Evolutionary conservation across 1,140 invertebrate genomes (phyloP).

Genomic region (Carposina sasakii): DNA sequence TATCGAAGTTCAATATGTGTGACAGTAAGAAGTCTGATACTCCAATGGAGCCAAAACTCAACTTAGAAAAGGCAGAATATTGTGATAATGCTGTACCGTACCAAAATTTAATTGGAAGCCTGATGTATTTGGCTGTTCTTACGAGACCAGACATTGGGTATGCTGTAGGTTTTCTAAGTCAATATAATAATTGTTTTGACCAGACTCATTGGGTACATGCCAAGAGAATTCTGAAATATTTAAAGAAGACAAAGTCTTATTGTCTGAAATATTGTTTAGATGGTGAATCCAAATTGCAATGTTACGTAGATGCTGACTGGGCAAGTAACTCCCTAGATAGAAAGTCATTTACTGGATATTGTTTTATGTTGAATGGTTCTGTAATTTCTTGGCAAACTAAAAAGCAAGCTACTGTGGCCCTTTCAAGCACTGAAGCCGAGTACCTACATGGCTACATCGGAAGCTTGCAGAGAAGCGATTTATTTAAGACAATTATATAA

Average conservation of each 20-base stretch:
- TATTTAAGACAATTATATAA: conserved; percentile 1
- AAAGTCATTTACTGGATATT: conserved; percentile 52
- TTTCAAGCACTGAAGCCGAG: conserved; percentile 10
- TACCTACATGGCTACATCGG: not conserved
- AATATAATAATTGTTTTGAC: conserved; percentile 51
- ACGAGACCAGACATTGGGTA: conserved; percentile 67
- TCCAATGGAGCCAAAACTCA: conserved; percentile 35
- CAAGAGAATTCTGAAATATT: conserved; percentile 60
- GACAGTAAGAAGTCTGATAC: conserved; percentile 34
- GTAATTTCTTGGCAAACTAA: conserved; percentile 29
- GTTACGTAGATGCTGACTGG: conserved; percentile 61
- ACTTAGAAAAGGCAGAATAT: conserved; percentile 21
- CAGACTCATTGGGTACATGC: conserved; percentile 50
- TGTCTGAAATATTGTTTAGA: conserved; percentile 23
- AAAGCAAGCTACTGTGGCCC: conserved; percentile 19
- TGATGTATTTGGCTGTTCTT: conserved; percentile 58
- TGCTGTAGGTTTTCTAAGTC: conserved; percentile 55
- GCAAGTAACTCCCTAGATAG: conserved; percentile 36
- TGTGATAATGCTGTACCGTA: conserved; percentile 20
- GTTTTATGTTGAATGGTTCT: conserved; percentile 35
- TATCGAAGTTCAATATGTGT: conserved; percentile 39
- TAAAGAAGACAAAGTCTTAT: conserved; percentile 41
- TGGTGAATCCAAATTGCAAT: conserved; percentile 16
- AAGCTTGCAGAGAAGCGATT: conserved; percentile 6
- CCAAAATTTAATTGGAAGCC: conserved; percentile 23